A percentile compares a stretch with the other conserved stretches of the same genome.
These are phyloP conservation scores for Pteromalus puparum DNA, from an alignment of 1,140 invertebrate genomes.

Conservation along the genomic window DNA sequence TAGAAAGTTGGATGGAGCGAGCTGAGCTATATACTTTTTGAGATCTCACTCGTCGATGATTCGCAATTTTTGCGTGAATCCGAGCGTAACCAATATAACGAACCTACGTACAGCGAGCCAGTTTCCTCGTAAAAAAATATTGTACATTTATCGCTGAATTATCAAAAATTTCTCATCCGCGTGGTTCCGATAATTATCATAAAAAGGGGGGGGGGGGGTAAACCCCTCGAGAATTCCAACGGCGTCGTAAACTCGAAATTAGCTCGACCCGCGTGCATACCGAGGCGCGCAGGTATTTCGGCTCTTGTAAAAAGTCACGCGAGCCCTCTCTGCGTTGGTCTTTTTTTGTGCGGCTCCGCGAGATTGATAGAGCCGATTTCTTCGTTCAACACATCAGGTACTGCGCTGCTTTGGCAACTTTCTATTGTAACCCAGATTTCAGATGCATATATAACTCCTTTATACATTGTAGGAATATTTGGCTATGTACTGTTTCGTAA, in stretches of 20 bases:
- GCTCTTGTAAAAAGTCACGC: slow-evolving; percentile 27
- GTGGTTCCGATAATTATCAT: background rate
- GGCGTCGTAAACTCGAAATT: slow-evolving; percentile 17
- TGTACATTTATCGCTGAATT: background rate
- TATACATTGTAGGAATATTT: background rate
- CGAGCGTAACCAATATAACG: too few relatives aligned
- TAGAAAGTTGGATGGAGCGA: background rate
- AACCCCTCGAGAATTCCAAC: background rate
- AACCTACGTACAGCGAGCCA: too few relatives aligned
- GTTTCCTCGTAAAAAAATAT: background rate
- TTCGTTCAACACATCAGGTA: background rate
- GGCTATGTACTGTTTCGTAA: too few relatives aligned
- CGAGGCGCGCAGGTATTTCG: background rate
- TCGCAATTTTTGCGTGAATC: too few relatives aligned
- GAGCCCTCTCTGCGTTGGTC: background rate
- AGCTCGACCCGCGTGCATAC: background rate
- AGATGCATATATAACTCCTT: background rate
- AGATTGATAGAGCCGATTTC: slow-evolving; percentile 19
- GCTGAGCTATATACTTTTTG: too few relatives aligned
- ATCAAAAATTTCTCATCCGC: background rate
- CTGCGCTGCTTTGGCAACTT: background rate
- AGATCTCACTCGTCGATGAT: too few relatives aligned
- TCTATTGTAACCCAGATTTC: slow-evolving; percentile 2
- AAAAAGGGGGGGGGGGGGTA: background rate
- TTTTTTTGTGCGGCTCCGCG: background rate